phyloP scores from a whole-genome alignment of 2,113 vertebrate genomes.

The Odocoileus hemionus region DNA sequence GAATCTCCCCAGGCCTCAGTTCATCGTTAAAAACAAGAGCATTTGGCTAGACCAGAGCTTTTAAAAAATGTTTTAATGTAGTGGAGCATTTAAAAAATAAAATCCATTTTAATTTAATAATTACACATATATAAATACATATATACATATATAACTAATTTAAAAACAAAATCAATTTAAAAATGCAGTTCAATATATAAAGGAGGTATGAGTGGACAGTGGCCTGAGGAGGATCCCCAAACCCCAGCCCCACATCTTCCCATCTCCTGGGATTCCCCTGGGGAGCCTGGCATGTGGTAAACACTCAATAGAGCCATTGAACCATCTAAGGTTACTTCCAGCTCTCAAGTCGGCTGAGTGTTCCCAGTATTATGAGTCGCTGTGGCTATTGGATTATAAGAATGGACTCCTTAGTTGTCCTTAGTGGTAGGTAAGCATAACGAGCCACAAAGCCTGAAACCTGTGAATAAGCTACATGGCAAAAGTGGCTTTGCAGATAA shows the following conservation, averaged over 20 bases:
- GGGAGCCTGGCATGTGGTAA: not conserved
- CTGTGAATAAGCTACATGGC: not conserved
- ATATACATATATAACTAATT: not conserved
- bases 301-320: not conserved
- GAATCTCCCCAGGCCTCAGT: not conserved
- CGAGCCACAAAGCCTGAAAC: not conserved
- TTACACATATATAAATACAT: not conserved
- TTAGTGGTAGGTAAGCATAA: not conserved
- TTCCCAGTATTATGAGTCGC: not conserved
- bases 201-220: not conserved
- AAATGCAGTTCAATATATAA: not conserved
- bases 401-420: not conserved
- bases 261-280: not conserved
- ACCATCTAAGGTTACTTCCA: not conserved
- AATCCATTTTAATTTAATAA: not conserved
- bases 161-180: not conserved
- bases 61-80: not conserved
- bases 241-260: not conserved
- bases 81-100: not conserved
- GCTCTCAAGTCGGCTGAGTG: not conserved
- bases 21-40: not conserved
- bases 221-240: not conserved
- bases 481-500: not conserved
- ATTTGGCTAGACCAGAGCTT: conserved; percentile 14
- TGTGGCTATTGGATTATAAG: not conserved